Evolutionary conservation across 2,888 invertebrate genomes (phyloP).

Genomic region (Sinopyrophorus schimmeli): DNA sequence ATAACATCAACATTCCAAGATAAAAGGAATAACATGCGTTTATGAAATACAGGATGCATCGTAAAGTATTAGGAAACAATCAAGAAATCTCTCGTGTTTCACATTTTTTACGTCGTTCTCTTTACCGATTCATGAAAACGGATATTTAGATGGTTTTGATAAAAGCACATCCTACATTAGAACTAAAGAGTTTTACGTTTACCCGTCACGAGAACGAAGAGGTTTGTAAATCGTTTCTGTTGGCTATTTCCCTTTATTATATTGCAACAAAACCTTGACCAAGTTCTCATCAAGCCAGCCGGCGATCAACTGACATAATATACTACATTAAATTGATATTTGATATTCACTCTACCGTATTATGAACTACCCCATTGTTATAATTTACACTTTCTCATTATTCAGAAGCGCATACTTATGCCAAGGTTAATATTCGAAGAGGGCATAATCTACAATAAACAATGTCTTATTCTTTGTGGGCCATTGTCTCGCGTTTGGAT

Average conservation of each 20-base stretch:
- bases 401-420: no score
- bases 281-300: constrained; percentile 8
- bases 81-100: background rate
- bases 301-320: constrained; percentile 1
- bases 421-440: no score
- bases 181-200: background rate
- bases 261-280: constrained; percentile 17
- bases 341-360: constrained; percentile 5
- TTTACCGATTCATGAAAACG: constrained; percentile 2
- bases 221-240: constrained; percentile 3
- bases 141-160: background rate
- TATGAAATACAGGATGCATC: constrained; percentile 2
- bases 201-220: background rate
- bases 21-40: no score
- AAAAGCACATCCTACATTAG: background rate
- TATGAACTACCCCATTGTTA: no score
- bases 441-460: constrained; percentile 3
- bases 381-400: no score
- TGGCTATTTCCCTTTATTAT: background rate
- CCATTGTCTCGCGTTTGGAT: constrained; percentile 1
- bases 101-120: background rate
- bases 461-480: constrained; percentile 1
- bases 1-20: no score
- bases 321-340: constrained; percentile 5
- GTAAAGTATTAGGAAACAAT: background rate